phyloP scores from a whole-genome alignment of 1,140 invertebrate genomes.

The Homarus americanus region DNA sequence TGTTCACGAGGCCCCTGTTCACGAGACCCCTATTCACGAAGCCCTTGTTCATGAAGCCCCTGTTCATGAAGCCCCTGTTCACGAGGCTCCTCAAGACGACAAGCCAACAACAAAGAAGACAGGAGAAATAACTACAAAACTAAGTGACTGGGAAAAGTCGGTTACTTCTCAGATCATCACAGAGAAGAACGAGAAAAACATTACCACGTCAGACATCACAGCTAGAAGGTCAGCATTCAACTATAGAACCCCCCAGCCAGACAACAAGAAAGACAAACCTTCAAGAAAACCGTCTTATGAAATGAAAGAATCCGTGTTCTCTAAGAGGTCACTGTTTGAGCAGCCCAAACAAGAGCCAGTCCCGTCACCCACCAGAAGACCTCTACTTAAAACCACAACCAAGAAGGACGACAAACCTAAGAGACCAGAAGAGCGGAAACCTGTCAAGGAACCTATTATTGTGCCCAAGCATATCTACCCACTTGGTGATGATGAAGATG shows the following conservation, averaged over 20 bases:
- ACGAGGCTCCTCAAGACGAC: slow-evolving; percentile 12
- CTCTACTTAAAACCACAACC: slow-evolving; percentile 3
- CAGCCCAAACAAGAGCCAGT: slow-evolving; percentile 42
- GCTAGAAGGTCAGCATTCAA: slow-evolving; percentile 48
- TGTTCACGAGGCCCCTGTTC: neutral
- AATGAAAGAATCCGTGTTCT: slow-evolving; percentile 63
- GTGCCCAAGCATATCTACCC: slow-evolving; percentile 69
- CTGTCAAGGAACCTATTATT: slow-evolving; percentile 71
- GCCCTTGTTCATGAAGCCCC: no score
- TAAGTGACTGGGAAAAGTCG: slow-evolving; percentile 18
- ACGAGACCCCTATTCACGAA: slow-evolving; percentile 11
- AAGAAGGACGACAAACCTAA: slow-evolving; percentile 24
- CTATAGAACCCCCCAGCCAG: slow-evolving; percentile 1
- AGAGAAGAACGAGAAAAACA: slow-evolving; percentile 35
- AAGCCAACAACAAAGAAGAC: slow-evolving; percentile 21
- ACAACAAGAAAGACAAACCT: slow-evolving; percentile 54
- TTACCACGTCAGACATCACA: slow-evolving; percentile 35
- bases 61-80: no score
- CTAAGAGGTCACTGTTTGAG: slow-evolving; percentile 63
- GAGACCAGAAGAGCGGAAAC: slow-evolving; percentile 40
- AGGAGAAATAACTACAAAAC: slow-evolving; percentile 26
- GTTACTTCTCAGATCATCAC: slow-evolving; percentile 16
- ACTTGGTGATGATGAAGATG: slow-evolving; percentile 53
- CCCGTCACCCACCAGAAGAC: slow-evolving; percentile 45
- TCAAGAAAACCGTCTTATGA: slow-evolving; percentile 58